These are phyloP conservation scores for Gobius niger DNA, from an alignment of 2,113 vertebrate species.

Conservation along the genomic window DNA sequence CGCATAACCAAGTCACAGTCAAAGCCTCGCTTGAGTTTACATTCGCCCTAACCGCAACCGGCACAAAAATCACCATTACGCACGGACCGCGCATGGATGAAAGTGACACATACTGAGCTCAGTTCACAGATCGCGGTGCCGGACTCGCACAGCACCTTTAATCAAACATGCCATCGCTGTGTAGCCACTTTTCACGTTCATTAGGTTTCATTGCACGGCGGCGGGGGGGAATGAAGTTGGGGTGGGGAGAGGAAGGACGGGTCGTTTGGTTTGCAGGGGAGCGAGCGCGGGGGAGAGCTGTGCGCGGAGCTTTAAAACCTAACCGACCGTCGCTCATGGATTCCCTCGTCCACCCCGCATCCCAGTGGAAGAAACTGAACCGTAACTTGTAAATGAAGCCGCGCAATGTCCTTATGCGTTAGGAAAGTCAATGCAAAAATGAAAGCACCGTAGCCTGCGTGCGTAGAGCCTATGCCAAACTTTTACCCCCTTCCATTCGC, in stretches of 20 bases:
- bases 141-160: background rate
- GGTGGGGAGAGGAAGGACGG: slow-evolving; percentile 11
- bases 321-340: background rate
- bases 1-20: background rate
- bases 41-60: background rate
- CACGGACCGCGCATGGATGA: background rate
- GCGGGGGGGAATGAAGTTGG: slow-evolving; percentile 29
- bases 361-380: background rate
- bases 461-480: slow-evolving; percentile 18
- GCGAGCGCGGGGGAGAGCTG: background rate
- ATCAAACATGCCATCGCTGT: slow-evolving; percentile 6
- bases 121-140: background rate
- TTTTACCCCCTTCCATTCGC: slow-evolving; percentile 32
- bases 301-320: slow-evolving; percentile 4
- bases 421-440: background rate
- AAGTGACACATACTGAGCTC: background rate
- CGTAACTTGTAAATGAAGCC: background rate
- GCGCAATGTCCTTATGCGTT: background rate
- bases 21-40: background rate
- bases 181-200: slow-evolving; percentile 1
- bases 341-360: background rate
- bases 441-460: background rate
- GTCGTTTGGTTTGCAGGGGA: slow-evolving; percentile 21
- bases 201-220: slow-evolving; percentile 22
- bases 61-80: background rate